Percentiles rank a stretch among this genome's conserved stretches.
These are phyloP conservation scores for Xenus cinereus DNA, from an alignment of 2,113 vertebrate species.

Conservation along the genomic window DNA sequence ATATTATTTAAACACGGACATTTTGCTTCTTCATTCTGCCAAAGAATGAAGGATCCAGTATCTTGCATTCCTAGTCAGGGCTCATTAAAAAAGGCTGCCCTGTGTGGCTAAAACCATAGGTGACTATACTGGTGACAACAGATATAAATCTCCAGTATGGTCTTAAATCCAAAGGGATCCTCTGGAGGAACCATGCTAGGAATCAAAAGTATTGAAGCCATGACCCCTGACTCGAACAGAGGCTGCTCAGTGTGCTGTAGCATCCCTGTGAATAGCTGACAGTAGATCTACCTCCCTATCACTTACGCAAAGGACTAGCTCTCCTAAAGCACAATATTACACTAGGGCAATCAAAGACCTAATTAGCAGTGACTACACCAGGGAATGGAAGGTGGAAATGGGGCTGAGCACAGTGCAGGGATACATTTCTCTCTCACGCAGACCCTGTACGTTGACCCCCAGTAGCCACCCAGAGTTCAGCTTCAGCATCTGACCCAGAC, in stretches of 20 bases:
- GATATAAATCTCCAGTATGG: fast-evolving
- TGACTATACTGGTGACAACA: not conserved
- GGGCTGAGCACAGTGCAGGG: not conserved
- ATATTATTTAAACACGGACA: not conserved
- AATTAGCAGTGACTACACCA: not conserved
- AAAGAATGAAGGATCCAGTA: not conserved
- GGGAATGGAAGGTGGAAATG: not conserved
- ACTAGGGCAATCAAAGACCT: not conserved
- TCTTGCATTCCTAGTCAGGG: not conserved
- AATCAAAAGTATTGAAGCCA: not conserved
- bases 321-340: not conserved
- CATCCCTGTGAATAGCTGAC: not conserved
- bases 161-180: not conserved
- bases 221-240: fast-evolving
- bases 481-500: not conserved
- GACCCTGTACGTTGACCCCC: not conserved
- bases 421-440: not conserved
- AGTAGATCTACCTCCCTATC: not conserved
- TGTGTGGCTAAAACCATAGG: not conserved
- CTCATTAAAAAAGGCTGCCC: not conserved
- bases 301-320: not conserved
- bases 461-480: not conserved
- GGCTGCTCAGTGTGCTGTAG: not conserved
- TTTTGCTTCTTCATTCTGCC: not conserved
- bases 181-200: not conserved